Evolutionary conservation across 2,888 invertebrate species (phyloP).

Genomic region (Agrotis ipsilon): DNA sequence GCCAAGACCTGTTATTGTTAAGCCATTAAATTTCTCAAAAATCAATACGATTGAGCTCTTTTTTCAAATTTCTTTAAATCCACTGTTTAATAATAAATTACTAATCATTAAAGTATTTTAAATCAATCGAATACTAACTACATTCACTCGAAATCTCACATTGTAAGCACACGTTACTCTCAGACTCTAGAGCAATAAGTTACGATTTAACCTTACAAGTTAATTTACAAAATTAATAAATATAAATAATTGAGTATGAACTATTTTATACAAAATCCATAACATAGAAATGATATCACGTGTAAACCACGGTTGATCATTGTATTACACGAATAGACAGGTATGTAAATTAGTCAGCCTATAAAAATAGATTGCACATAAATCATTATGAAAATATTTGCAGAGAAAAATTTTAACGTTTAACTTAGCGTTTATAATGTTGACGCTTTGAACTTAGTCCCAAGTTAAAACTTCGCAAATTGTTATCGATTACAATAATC

Average conservation of each 20-base stretch:
- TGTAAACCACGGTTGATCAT: slow-evolving; percentile 72
- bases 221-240: slow-evolving; percentile 88
- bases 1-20: slow-evolving; percentile 54
- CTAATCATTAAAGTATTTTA: slow-evolving; percentile 79
- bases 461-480: slow-evolving; percentile 53
- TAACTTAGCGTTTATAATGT: slow-evolving; percentile 50
- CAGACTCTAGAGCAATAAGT: slow-evolving; percentile 83
- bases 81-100: slow-evolving; percentile 75
- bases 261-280: slow-evolving; percentile 89
- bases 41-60: slow-evolving; percentile 66
- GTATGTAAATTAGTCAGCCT: slow-evolving; percentile 83
- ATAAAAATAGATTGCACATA: slow-evolving; percentile 90
- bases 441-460: slow-evolving; percentile 58
- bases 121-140: slow-evolving; percentile 83
- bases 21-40: slow-evolving; percentile 64
- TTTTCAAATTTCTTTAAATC: slow-evolving; percentile 64
- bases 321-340: slow-evolving; percentile 69
- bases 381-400: slow-evolving; percentile 85
- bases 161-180: slow-evolving; percentile 82
- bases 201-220: slow-evolving; percentile 79
- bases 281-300: slow-evolving; percentile 87
- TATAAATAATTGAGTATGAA: slow-evolving; percentile 87
- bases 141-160: slow-evolving; percentile 85
- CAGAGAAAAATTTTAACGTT: slow-evolving; percentile 73
- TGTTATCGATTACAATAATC: slow-evolving; percentile 49